Evolutionary conservation across 2,113 vertebrate genomes (phyloP), one percentile per base, ranked within the genome.

Genomic region (Zapus hudsonius): DNA sequence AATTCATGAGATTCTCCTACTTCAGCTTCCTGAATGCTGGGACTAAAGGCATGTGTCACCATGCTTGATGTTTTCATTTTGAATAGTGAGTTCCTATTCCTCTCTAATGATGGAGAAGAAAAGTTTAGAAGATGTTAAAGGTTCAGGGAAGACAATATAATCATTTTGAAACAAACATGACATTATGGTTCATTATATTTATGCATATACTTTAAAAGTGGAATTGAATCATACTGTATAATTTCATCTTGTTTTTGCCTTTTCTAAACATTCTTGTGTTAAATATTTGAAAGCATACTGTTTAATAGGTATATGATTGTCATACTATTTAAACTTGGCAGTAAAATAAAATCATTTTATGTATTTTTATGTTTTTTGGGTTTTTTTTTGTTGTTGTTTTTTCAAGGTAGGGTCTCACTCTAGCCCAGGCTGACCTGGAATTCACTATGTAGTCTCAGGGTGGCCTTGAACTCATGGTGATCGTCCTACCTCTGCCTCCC

Each of bases 271-370:
- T 74, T 76, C 31, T 31, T 84, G 0, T 88, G 55, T 84, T 38
- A 84, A 36, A 10, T 90, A 84, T 83, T 92, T 93, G 27, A 78
- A 89, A 93, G 40, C 70, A 29, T 81, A 7, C 47, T 91, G 84
- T 61, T 87, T 84, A 86, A 70, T 87, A 87, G 20, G 12, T 81
- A 52, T 42, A 19, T 80, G 84, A 61, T 87, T 81, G 13, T 73
- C 44, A 81, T 42, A 84, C 4, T 87, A 59, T 90, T 7, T 78
- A 80, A 64, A 61, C 80, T 79, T 95, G 27, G 27, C 38, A 19
- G 19, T 66, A 72, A 84, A 70, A 52, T 67, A 47, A 47, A 12
- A 47, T n/a, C n/a, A n/a, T n/a, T n/a, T n/a, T n/a, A n/a, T n/a
- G n/a, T n/a, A n/a, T n/a, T n/a, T n/a, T n/a, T n/a, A n/a, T n/a